These are phyloP conservation scores for Ochropleura plecta DNA, from an alignment of 2,888 invertebrate genomes.

Conservation along the genomic window DNA sequence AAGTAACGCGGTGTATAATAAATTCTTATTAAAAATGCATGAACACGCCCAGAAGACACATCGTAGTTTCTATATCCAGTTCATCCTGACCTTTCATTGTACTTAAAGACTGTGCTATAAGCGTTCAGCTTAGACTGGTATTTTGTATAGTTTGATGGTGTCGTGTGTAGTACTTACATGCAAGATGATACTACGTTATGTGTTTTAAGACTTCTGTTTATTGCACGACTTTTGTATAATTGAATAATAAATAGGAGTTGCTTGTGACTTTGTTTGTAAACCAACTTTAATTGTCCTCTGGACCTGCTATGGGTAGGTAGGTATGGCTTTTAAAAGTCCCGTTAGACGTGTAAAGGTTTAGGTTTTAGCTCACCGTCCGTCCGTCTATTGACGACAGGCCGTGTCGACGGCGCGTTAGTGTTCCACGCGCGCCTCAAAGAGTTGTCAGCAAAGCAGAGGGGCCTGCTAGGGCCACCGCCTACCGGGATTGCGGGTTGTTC, in stretches of 20 bases:
- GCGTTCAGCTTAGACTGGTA: neutral
- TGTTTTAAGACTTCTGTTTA: conserved; percentile 38
- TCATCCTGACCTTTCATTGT: conserved; percentile 7
- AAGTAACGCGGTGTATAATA: conserved; percentile 52
- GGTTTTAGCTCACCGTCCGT: too few species aligned
- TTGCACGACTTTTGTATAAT: conserved; percentile 11
- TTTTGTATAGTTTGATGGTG: neutral
- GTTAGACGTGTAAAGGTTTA: too few species aligned
- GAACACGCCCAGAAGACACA: conserved; percentile 54
- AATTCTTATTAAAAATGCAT: conserved; percentile 69
- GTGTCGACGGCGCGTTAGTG: too few species aligned
- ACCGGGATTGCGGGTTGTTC: too few species aligned
- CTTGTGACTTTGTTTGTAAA: neutral
- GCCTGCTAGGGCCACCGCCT: too few species aligned
- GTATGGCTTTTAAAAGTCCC: too few species aligned
- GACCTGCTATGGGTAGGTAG: too few species aligned
- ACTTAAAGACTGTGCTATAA: neutral
- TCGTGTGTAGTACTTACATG: conserved; percentile 34
- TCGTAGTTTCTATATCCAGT: neutral
- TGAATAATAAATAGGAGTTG: neutral
- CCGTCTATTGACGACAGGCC: too few species aligned
- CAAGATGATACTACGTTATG: conserved; percentile 33
- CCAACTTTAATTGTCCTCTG: neutral
- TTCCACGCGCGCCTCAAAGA: too few species aligned
- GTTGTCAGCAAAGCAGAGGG: too few species aligned